phyloP scores from a whole-genome alignment of 2,797 vertebrate species.

The Salmo trutta region DNA sequence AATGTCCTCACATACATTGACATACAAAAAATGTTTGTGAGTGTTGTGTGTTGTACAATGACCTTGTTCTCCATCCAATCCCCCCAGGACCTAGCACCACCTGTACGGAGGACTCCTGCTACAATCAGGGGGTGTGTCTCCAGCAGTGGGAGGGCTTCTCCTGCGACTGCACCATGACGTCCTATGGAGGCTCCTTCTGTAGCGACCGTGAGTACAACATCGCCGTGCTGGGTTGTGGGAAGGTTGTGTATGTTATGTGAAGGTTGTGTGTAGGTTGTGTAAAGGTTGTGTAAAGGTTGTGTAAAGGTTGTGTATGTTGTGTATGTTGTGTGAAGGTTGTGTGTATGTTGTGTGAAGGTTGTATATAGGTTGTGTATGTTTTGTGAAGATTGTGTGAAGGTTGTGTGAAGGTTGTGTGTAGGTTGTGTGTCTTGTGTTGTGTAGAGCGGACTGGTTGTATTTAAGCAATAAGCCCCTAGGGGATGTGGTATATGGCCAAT shows the following conservation, averaged over 20 bases:
- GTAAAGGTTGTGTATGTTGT: background rate
- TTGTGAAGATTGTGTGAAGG: too few species aligned
- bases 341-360: background rate
- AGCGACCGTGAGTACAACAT: slow-evolving; percentile 87
- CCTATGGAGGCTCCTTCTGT: slow-evolving; percentile 89
- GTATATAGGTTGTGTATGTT: background rate
- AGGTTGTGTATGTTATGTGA: background rate
- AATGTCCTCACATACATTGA: too few species aligned
- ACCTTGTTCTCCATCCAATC: background rate
- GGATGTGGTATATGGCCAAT: too few species aligned
- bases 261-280: background rate
- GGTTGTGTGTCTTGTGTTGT: too few species aligned
- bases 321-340: too few species aligned
- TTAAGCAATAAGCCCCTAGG: too few species aligned
- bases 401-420: background rate
- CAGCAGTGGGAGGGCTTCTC: slow-evolving; percentile 95
- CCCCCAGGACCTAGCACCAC: slow-evolving; percentile 89
- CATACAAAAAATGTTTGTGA: too few species aligned
- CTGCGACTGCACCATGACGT: slow-evolving; percentile 93
- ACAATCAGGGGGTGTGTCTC: slow-evolving; percentile 93
- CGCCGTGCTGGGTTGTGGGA: background rate
- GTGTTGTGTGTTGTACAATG: background rate
- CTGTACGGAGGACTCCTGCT: slow-evolving; percentile 94
- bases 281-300: background rate
- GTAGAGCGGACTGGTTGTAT: too few species aligned